Percentiles rank a stretch among this genome's conserved stretches.
These are phyloP conservation scores for Chrysaora quinquecirrha DNA, from an alignment of 30 jellyfish, hydroid and myxozoan species.

Conservation along the genomic window DNA sequence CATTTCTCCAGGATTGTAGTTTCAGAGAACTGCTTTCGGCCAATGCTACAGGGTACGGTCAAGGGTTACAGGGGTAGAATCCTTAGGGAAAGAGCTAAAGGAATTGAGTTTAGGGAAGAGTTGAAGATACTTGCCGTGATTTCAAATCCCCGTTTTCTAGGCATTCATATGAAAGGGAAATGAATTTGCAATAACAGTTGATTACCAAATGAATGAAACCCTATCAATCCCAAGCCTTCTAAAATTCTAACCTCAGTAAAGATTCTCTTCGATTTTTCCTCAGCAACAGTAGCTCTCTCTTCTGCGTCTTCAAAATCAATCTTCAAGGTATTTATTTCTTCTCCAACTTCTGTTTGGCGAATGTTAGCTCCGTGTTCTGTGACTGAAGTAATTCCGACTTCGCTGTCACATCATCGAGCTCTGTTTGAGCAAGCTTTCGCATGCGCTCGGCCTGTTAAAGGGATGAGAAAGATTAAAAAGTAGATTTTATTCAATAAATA, in stretches of 20 bases:
- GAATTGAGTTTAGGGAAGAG: too few relatives aligned
- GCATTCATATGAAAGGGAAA: too few relatives aligned
- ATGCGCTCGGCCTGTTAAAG: conserved; percentile 63
- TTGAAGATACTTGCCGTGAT: too few relatives aligned
- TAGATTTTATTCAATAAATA: not conserved
- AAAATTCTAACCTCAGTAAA: conserved; percentile 59
- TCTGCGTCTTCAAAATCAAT: conserved; percentile 68
- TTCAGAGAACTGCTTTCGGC: too few relatives aligned
- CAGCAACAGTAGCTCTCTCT: conserved; percentile 64
- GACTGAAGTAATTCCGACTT: conserved; percentile 45
- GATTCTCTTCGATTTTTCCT: conserved; percentile 61
- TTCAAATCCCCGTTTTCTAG: too few relatives aligned
- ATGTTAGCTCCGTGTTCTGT: conserved; percentile 30
- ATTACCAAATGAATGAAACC: too few relatives aligned
- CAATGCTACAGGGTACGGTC: too few relatives aligned
- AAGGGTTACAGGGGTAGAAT: too few relatives aligned
- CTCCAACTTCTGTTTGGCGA: conserved; percentile 65
- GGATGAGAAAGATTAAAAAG: not conserved
- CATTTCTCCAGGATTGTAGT: too few relatives aligned
- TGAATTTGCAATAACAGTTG: too few relatives aligned
- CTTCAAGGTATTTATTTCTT: conserved; percentile 35
- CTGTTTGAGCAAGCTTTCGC: conserved; percentile 63
- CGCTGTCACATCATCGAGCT: conserved; percentile 41
- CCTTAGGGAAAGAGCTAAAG: too few relatives aligned
- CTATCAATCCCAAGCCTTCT: too few relatives aligned